These are phyloP conservation scores for Drosophila melanica DNA, from an alignment of 1,140 invertebrate genomes.

Conservation along the genomic window DNA sequence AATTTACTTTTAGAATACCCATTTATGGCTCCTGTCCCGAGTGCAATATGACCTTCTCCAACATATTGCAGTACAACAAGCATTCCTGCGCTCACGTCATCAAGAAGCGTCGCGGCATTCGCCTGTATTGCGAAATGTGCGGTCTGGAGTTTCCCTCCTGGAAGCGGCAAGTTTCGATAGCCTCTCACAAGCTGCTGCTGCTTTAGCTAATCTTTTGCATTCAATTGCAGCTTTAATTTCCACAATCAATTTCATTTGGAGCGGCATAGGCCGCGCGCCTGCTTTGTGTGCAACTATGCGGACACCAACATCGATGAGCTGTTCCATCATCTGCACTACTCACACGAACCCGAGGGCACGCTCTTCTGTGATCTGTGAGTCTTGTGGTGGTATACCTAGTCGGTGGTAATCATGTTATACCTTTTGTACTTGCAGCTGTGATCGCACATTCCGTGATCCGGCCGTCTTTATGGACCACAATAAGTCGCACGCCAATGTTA, in stretches of 20 bases:
- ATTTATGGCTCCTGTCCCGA: slow-evolving; percentile 76
- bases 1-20: slow-evolving; percentile 43
- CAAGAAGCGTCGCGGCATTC: slow-evolving; percentile 56
- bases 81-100: slow-evolving; percentile 74
- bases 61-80: slow-evolving; percentile 73
- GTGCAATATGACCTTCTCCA: slow-evolving; percentile 73
- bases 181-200: background rate
- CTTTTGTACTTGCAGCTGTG: slow-evolving; percentile 50
- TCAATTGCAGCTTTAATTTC: slow-evolving; percentile 64
- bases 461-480: slow-evolving; percentile 56
- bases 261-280: slow-evolving; percentile 65
- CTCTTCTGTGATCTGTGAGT: slow-evolving; percentile 70
- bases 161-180: slow-evolving; percentile 60
- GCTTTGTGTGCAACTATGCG: slow-evolving; percentile 66
- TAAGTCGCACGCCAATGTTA: slow-evolving; percentile 62
- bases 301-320: slow-evolving; percentile 69
- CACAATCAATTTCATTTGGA: slow-evolving; percentile 80
- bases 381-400: background rate
- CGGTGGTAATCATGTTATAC: background rate
- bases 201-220: slow-evolving; percentile 1
- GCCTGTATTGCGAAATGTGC: slow-evolving; percentile 69
- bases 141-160: slow-evolving; percentile 71
- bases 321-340: slow-evolving; percentile 73
- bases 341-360: slow-evolving; percentile 61
- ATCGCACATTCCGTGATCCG: slow-evolving; percentile 70